Base-by-base conservation (phyloP, 2,797 vertebrate genomes). In the Acrossocheilus fasciatus region DNA sequence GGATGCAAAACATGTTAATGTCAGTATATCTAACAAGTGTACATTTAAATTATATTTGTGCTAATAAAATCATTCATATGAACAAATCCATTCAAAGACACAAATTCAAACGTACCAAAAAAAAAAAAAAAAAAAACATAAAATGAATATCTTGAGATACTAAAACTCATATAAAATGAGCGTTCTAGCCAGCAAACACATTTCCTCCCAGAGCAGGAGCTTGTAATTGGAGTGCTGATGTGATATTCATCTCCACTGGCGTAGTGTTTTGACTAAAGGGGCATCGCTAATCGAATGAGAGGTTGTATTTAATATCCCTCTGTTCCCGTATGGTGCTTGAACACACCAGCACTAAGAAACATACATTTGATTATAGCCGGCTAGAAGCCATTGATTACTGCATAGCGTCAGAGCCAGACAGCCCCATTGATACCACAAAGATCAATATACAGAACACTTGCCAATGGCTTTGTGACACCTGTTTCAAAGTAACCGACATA, bases 401-500 rank as follows among this genome's bases (percentile, higher is more conserved):
- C 86, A 87, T 2, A n/a, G 74, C 64, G 26, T 73, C 57, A 68
- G 69, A 81, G 88, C 50, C 68, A 87, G 84, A 89, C 74, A 86
- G 79, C 82, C 88, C 69, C 88, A 87, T 47, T 81, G 89, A 92
- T 90, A 90, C 82, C 81, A 62, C 50, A 12, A 20, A 4, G 64
- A 89, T 93, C 91, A 85, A 92, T 92, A 83, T 36, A 68, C 30
- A 88, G 84, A 76, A 83, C 64, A 82, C 84, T 84, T 88, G 86
- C 77, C 88, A 90, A 89, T 84, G 89, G 78, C 76, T 87, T 82
- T 88, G 70, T 84, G 87, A 86, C 88, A 90, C 81, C 74, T 86
- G 81, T 87, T 84, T 82, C 73, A 86, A 73, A 34, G 41, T 54
- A 64, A 91, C 87, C 17, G 39, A 86, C 83, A 80, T 0, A 54